Percentiles rank a stretch among this genome's conserved stretches.
Conservation (phyloP, 2,113 vertebrate species). For the Rattus norvegicus region DNA sequence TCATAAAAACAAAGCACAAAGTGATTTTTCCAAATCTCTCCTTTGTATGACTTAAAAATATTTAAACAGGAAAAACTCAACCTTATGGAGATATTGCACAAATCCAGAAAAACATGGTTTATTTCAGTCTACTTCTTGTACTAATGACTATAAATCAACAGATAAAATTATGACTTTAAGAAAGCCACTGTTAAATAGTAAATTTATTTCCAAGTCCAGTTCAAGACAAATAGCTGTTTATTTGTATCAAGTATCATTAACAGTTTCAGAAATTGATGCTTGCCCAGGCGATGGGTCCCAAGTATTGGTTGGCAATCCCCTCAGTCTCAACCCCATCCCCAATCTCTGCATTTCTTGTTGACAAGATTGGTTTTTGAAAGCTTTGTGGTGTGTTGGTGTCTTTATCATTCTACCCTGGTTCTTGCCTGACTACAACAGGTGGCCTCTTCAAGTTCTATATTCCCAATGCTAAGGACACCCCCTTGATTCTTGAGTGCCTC, state of each 20-base stretch:
- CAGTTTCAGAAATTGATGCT: no score
- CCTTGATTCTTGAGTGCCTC: no score
- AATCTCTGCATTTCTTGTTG: no score
- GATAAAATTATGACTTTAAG: slow-evolving; percentile 30
- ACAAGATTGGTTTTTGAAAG: no score
- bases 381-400: no score
- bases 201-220: neutral
- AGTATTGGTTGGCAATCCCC: no score
- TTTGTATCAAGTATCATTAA: neutral
- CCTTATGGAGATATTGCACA: neutral
- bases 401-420: no score
- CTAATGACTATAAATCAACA: neutral
- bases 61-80: slow-evolving; percentile 25
- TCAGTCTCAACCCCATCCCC: no score
- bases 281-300: no score
- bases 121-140: neutral
- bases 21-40: neutral
- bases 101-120: neutral
- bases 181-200: neutral
- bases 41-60: slow-evolving; percentile 46
- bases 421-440: no score
- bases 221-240: slow-evolving; percentile 26
- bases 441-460: no score
- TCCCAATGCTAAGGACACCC: no score
- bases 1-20: neutral